These are phyloP conservation scores for Plotosus lineatus DNA, from an alignment of 2,113 vertebrate genomes.

Conservation along the genomic window DNA sequence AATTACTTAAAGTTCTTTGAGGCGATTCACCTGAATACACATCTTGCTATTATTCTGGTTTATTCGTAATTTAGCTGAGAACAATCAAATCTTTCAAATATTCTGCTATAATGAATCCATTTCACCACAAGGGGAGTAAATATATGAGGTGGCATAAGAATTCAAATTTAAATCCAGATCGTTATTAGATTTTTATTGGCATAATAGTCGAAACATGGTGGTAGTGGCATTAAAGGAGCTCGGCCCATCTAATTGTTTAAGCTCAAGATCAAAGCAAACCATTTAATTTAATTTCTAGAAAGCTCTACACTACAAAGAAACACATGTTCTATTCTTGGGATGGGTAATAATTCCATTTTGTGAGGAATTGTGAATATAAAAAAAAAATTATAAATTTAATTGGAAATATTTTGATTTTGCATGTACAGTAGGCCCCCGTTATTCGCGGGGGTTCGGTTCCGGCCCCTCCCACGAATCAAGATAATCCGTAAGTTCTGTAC, in stretches of 20 bases:
- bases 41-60: not conserved
- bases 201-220: not conserved
- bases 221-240: not conserved
- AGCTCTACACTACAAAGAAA: not conserved
- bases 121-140: not conserved
- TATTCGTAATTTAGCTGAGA: not conserved
- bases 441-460: too few species aligned
- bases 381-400: not conserved
- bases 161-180: not conserved
- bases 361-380: not conserved
- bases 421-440: too few species aligned
- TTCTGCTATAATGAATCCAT: not conserved
- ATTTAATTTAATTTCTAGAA: not conserved
- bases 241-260: not conserved
- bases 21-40: not conserved
- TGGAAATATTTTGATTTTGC: too few species aligned
- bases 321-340: not conserved
- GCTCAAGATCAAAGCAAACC: not conserved
- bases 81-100: not conserved
- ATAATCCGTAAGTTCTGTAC: too few species aligned
- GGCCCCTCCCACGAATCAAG: too few species aligned
- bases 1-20: not conserved
- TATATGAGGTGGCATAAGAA: not conserved
- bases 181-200: too few species aligned
- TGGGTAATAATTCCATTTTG: not conserved